Percentiles rank a stretch among this genome's conserved stretches.
Evolutionary conservation across 2,797 vertebrate genomes (phyloP).

Genomic region (Mormyrops attenuatus): DNA sequence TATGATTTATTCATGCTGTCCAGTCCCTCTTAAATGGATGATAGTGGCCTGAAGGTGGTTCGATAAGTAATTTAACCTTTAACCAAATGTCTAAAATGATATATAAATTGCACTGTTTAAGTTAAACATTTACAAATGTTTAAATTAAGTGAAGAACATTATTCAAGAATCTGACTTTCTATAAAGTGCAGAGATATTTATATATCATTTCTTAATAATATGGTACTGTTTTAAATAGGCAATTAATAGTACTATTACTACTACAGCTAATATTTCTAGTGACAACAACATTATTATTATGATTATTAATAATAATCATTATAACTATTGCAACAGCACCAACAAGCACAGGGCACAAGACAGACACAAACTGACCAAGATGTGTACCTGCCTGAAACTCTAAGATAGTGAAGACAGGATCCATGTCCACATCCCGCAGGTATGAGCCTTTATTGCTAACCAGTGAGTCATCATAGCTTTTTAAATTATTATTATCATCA

Average conservation of each 20-base stretch:
- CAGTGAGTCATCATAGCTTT: not conserved
- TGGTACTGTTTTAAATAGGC: not conserved
- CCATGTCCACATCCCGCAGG: not conserved
- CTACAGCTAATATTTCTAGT: not conserved
- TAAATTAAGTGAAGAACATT: constrained; percentile 4
- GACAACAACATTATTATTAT: not conserved
- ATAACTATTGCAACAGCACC: not conserved
- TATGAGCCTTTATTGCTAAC: not conserved
- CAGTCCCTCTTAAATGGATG: constrained; percentile 39
- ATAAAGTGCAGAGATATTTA: not conserved
- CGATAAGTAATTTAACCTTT: constrained; percentile 68
- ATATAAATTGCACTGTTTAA: constrained; percentile 47
- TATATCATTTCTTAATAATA: not conserved
- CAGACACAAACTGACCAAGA: not conserved
- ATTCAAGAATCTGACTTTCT: not conserved
- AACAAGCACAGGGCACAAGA: not conserved
- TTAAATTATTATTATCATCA: not conserved
- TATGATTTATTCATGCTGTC: constrained; percentile 42
- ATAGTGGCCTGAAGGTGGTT: constrained; percentile 44
- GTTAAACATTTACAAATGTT: constrained; percentile 16
- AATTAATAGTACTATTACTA: not conserved
- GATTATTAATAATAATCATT: not conserved
- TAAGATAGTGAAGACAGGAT: not conserved
- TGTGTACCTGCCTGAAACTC: not conserved
- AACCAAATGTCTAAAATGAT: constrained; percentile 50